Evolutionary conservation across 1,140 invertebrate genomes (phyloP), one percentile per base, ranked within the genome.

Genomic region (Tetramorium alpestre): DNA sequence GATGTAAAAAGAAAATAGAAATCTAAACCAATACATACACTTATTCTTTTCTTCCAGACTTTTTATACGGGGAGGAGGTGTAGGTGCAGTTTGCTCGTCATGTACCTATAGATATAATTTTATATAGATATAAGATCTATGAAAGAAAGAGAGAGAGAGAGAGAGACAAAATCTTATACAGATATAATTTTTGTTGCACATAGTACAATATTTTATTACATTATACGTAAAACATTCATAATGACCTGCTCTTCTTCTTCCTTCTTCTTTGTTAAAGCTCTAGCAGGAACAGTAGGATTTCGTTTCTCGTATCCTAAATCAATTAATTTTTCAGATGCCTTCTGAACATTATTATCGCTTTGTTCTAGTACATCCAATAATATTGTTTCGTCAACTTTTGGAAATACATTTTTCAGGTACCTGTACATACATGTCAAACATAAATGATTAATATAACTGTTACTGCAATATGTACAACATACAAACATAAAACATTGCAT

Each of bases 391-490:
- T 99, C 98, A 0, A 97, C 98, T 95, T 98, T 98, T n/a, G 98
- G 98, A 95, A 98, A 99, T 90, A 98, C 96, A 92, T 97, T 98
- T 95, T 99, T 99, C 96, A 99, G 96, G 94, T 98, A 99, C 96
- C 98, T 98, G 95, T 85, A 86, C 87, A 86, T 60, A 87, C 62
- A 90, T 75, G 33, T 13, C 28, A 75, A 73, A 60, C 41, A 84
- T 62, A 62, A 75, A 75, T 84, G 18, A 65, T 78, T 56, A 65
- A 85, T 41, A 49, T 49, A 64, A 65, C 3, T 64, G 1, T 65
- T 51, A 60, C 8, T 22, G 49, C 6, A 77, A 33, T 28, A 8
- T 78, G 18, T 47, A 33, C 33, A 51, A 85, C 62, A 67, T 85
- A 64, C 38, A 85, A 65, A 85, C 58, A 85, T 85, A 25, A 28